phyloP scores from a whole-genome alignment of 2,888 invertebrate species.

The Ormyrus rosae region DNA sequence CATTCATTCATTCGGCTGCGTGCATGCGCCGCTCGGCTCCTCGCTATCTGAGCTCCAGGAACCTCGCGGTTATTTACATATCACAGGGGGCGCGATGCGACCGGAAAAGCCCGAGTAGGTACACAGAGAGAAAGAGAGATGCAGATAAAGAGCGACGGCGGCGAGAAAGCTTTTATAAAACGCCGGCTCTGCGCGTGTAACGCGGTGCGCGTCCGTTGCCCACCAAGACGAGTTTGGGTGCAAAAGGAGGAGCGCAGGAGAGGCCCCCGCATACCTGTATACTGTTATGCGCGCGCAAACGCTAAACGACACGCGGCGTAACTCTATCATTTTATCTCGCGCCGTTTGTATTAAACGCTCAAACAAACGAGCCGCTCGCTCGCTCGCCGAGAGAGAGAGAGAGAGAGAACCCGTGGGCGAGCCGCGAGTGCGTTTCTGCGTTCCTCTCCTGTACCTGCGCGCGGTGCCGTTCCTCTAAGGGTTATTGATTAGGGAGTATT shows the following conservation, averaged over 20 bases:
- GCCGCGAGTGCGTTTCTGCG: no score
- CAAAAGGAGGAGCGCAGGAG: not conserved
- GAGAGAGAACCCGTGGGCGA: no score
- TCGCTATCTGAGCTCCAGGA: not conserved
- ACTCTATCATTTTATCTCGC: slow-evolving; percentile 18
- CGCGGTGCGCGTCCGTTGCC: not conserved
- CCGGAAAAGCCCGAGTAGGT: not conserved
- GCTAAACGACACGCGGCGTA: slow-evolving; percentile 5
- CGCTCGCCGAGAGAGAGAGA: no score
- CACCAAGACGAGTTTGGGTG: not conserved
- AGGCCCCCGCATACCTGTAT: not conserved
- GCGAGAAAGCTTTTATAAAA: not conserved
- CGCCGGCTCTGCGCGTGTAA: no score
- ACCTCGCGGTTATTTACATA: not conserved
- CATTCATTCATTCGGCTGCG: not conserved
- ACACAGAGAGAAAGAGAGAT: not conserved
- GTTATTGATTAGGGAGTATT: no score
- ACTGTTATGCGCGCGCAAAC: not conserved
- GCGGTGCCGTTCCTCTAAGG: no score
- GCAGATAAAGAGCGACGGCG: not conserved
- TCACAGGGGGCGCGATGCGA: not conserved
- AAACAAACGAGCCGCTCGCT: not conserved
- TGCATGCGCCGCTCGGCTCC: not conserved
- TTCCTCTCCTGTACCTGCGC: no score
- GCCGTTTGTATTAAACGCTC: slow-evolving; percentile 1